Evolutionary conservation across 2,888 invertebrate species (phyloP).

Genomic region (Plagiodera versicolora): DNA sequence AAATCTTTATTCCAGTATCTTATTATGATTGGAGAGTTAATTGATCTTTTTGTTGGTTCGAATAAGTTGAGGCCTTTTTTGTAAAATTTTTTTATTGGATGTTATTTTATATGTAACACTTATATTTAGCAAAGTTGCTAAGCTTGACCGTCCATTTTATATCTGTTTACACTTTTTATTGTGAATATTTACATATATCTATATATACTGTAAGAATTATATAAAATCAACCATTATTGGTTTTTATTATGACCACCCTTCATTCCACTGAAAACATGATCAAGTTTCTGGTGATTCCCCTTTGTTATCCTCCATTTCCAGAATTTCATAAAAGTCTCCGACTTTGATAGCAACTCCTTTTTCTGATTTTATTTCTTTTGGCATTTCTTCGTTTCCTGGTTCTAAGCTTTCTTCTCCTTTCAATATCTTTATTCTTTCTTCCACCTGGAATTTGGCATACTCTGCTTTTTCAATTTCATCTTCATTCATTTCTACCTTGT

Average conservation of each 20-base stretch:
- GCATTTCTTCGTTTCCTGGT: slow-evolving; percentile 28
- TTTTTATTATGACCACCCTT: background rate
- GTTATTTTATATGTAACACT: background rate
- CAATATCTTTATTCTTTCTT: slow-evolving; percentile 39
- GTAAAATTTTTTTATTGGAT: background rate
- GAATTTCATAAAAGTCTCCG: slow-evolving; percentile 46
- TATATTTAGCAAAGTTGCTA: slow-evolving; percentile 14
- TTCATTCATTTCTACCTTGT: slow-evolving; percentile 31
- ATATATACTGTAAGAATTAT: too few species aligned
- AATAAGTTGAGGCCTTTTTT: too few species aligned
- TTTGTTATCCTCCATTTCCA: slow-evolving; percentile 42
- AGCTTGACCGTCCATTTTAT: slow-evolving; percentile 30
- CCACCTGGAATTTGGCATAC: slow-evolving; percentile 37
- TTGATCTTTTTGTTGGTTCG: too few species aligned
- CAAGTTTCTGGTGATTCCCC: background rate
- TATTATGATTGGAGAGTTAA: too few species aligned
- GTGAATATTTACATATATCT: slow-evolving; percentile 16
- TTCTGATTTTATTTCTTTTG: slow-evolving; percentile 43
- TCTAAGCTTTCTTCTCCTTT: slow-evolving; percentile 28
- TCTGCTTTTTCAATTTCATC: slow-evolving; percentile 33
- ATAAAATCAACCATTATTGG: background rate
- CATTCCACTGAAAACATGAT: background rate
- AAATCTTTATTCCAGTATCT: too few species aligned
- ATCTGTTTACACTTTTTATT: slow-evolving; percentile 24
- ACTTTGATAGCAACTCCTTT: slow-evolving; percentile 45